Conservation (phyloP, 2,888 invertebrate genomes). For the Lamproptera curius region DNA sequence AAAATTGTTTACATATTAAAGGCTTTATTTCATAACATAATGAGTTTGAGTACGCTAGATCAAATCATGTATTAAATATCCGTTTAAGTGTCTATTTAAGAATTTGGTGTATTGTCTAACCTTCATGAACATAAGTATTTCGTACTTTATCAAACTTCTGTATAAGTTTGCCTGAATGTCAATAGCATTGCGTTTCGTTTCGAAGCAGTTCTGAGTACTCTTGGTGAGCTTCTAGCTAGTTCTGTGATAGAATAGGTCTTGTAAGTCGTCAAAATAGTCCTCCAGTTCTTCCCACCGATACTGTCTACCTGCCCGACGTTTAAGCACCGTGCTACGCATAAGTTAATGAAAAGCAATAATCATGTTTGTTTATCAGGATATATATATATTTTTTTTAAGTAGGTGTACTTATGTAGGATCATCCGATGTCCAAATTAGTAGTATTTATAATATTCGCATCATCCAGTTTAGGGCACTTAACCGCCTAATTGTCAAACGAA, state of each 20-base stretch:
- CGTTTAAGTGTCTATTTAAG: not conserved
- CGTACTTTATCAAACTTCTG: not conserved
- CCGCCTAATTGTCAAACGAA: no score
- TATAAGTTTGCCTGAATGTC: slow-evolving; percentile 18
- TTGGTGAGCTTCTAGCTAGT: slow-evolving; percentile 50
- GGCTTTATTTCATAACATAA: not conserved
- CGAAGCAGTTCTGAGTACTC: slow-evolving; percentile 64
- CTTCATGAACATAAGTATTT: not conserved
- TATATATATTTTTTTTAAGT: no score
- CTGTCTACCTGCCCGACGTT: slow-evolving; percentile 82
- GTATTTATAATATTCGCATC: no score
- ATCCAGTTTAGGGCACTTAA: no score
- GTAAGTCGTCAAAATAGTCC: slow-evolving; percentile 70
- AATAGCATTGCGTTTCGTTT: no score
- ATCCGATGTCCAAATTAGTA: no score
- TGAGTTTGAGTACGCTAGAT: not conserved
- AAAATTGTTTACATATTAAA: not conserved
- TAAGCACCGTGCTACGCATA: slow-evolving; percentile 80
- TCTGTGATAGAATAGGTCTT: slow-evolving; percentile 58
- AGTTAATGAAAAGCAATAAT: no score
- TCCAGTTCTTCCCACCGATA: slow-evolving; percentile 75
- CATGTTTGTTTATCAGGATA: no score
- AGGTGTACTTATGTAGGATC: no score
- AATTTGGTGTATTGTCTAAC: not conserved
- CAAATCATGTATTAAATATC: not conserved